These are phyloP conservation scores for Chymomyza caudatula DNA, from an alignment of 2,888 invertebrate genomes.

Conservation along the genomic window DNA sequence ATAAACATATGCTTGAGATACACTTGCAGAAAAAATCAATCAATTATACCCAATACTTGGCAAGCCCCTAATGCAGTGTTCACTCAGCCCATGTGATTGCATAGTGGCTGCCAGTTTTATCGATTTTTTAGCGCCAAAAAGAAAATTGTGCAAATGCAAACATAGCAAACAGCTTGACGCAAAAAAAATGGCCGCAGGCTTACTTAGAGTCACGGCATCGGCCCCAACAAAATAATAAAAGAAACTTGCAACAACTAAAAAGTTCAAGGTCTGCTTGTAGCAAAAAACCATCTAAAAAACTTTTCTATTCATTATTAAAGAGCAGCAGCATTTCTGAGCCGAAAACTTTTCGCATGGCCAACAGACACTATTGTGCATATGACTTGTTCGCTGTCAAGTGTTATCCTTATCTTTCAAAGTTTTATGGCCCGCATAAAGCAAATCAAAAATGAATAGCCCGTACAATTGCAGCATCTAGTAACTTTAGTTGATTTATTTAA, in stretches of 20 bases:
- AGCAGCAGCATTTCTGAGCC: background rate
- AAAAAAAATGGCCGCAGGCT: background rate
- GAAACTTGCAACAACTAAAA: slow-evolving; percentile 28
- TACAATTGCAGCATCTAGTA: background rate
- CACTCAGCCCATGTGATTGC: slow-evolving; percentile 13
- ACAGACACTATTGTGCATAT: background rate
- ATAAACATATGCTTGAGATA: slow-evolving; percentile 45
- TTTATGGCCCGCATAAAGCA: background rate
- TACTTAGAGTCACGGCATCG: background rate
- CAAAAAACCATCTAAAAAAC: slow-evolving; percentile 14
- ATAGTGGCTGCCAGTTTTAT: slow-evolving; percentile 30
- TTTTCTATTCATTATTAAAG: slow-evolving; percentile 9
- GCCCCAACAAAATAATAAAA: background rate
- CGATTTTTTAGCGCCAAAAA: slow-evolving; percentile 44
- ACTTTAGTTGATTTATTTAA: background rate
- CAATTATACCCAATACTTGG: background rate
- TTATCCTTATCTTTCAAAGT: background rate
- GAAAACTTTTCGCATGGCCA: background rate
- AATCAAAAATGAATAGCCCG: background rate
- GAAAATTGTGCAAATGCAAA: slow-evolving; percentile 7
- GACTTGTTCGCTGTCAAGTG: slow-evolving; percentile 5
- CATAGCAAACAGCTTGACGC: slow-evolving; percentile 3
- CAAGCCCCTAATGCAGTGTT: too few relatives aligned
- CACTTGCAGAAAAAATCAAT: slow-evolving; percentile 52
- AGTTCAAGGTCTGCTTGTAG: slow-evolving; percentile 65